Conservation (phyloP, 1,140 invertebrate genomes). For the Drosophila burlai region DNA sequence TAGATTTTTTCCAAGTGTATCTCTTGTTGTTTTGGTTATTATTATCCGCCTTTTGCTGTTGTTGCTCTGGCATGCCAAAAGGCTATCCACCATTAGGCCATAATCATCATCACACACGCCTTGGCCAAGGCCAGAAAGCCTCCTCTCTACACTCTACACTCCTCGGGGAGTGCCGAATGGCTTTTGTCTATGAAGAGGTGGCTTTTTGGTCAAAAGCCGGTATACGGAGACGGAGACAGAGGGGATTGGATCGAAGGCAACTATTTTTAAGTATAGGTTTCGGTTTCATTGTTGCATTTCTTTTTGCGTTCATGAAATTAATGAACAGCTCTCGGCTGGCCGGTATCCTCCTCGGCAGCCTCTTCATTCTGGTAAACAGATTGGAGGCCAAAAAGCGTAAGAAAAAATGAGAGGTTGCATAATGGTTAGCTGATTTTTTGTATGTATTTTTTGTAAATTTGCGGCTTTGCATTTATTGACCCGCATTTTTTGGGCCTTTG, state of each 20-base stretch:
- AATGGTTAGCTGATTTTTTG: slow-evolving; percentile 40
- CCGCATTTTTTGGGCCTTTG: slow-evolving; percentile 64
- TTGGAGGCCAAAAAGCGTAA: slow-evolving; percentile 35
- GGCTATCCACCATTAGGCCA: slow-evolving; percentile 81
- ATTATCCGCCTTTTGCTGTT: slow-evolving; percentile 43
- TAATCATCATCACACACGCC: slow-evolving; percentile 82
- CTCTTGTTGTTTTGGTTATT: slow-evolving; percentile 51
- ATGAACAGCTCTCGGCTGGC: slow-evolving; percentile 67
- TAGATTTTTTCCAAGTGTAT: slow-evolving; percentile 8
- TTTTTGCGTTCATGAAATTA: slow-evolving; percentile 82
- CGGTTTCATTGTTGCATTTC: slow-evolving; percentile 83
- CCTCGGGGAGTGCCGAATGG: slow-evolving; percentile 75
- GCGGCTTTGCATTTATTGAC: slow-evolving; percentile 70
- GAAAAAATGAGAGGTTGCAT: slow-evolving; percentile 59
- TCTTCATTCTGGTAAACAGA: slow-evolving; percentile 33
- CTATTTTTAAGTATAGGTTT: slow-evolving; percentile 84
- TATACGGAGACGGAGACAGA: background rate
- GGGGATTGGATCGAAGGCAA: slow-evolving; percentile 20
- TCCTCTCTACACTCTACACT: background rate
- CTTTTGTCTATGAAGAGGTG: slow-evolving; percentile 73
- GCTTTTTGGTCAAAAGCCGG: slow-evolving; percentile 14
- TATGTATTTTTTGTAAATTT: background rate
- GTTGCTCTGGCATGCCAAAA: slow-evolving; percentile 73
- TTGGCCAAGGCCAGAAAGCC: slow-evolving; percentile 63
- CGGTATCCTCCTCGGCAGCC: slow-evolving; percentile 36